Percentiles rank a stretch among this genome's conserved stretches.
Conservation (phyloP, 2,797 vertebrate species). For the Agapornis canus region DNA sequence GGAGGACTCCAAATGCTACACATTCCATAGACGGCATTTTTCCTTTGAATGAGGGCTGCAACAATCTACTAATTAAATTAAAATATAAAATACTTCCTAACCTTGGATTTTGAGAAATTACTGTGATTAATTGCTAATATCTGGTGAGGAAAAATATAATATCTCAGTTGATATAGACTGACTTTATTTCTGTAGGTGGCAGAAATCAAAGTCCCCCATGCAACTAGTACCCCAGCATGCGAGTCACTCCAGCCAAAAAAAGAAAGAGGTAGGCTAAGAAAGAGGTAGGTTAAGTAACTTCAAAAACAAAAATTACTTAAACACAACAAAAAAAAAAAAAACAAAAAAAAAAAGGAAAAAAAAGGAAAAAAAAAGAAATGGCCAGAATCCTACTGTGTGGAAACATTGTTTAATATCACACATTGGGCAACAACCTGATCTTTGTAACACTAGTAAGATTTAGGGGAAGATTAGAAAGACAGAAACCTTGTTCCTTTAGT, state of each 20-base stretch:
- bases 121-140: not conserved
- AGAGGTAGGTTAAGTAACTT: not conserved
- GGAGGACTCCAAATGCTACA: not conserved
- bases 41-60: not conserved
- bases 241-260: not conserved
- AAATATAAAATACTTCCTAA: not conserved
- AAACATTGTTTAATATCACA: conserved; percentile 62
- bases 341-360: too few species aligned
- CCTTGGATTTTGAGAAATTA: not conserved
- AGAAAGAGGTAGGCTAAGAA: not conserved
- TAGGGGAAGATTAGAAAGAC: conserved; percentile 53
- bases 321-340: too few species aligned
- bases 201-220: not conserved
- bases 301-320: not conserved
- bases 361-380: not conserved
- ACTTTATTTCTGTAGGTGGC: not conserved
- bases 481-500: conserved; percentile 39
- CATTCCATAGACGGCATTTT: not conserved
- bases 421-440: conserved; percentile 58
- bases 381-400: conserved; percentile 31
- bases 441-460: conserved; percentile 36
- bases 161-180: not conserved
- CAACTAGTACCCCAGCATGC: not conserved
- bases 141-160: not conserved
- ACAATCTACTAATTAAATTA: not conserved